A percentile compares a stretch with the other conserved stretches of the same genome.
These are phyloP conservation scores for Phymanthus crucifer DNA, from an alignment of 92 coral and sea anemone genomes.

Conservation along the genomic window DNA sequence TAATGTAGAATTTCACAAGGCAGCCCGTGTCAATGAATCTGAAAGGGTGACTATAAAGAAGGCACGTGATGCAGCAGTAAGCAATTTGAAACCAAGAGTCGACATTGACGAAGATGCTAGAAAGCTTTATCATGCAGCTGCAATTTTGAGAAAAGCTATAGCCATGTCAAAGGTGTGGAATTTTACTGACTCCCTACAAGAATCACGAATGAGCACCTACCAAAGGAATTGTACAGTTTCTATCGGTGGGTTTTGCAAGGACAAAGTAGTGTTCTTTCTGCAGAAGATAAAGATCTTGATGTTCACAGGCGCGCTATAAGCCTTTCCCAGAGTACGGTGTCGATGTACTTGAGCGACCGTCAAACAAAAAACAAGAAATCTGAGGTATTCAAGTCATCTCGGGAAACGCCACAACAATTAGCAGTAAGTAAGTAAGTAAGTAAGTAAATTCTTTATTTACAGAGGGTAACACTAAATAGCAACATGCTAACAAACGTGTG, in stretches of 20 bases:
- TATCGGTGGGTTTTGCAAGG: conserved; percentile 49
- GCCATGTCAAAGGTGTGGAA: conserved; percentile 28
- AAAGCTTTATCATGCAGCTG: conserved; percentile 42
- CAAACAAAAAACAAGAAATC: conserved; percentile 46
- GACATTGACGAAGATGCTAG: conserved; percentile 32
- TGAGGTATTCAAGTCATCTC: conserved; percentile 6
- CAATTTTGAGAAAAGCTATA: conserved; percentile 42
- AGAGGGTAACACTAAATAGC: too few relatives aligned
- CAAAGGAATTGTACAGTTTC: conserved; percentile 31
- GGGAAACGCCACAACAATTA: conserved; percentile 57
- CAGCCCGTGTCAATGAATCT: conserved; percentile 67
- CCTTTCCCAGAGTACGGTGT: conserved; percentile 38
- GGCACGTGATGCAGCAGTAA: conserved; percentile 55
- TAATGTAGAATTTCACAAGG: conserved; percentile 63
- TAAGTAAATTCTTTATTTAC: too few relatives aligned
- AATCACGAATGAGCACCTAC: conserved; percentile 21
- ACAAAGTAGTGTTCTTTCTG: conserved; percentile 16
- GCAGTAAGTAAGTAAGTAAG: conserved; percentile 48
- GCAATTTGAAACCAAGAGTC: conserved; percentile 15
- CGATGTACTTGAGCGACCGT: conserved; percentile 50
- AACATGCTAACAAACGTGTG: too few relatives aligned
- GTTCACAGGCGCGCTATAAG: conserved; percentile 41
- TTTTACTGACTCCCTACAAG: conserved; percentile 35
- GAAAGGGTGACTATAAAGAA: conserved; percentile 59
- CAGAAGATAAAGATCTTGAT: conserved; percentile 25